Evolutionary conservation across 2,113 vertebrate species (phyloP), one percentile per base, ranked within the genome.

Genomic region (Arvicanthis niloticus): DNA sequence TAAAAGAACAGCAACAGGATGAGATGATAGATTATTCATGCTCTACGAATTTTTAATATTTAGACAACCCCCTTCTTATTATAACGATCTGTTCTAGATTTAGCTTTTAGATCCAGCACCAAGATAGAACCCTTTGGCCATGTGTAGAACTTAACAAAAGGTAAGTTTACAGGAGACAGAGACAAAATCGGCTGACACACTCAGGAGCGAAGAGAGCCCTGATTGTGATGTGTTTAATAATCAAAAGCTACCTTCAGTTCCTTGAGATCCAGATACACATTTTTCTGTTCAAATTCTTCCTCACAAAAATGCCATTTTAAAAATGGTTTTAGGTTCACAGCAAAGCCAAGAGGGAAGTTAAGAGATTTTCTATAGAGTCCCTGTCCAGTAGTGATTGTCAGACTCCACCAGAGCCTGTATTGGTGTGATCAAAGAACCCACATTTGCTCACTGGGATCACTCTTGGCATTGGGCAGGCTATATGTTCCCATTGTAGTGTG

Each of bases 31-130:
- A 10, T 92, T 62, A 75, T 91, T 76, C 42, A 65, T 53, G 70
- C 4, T 60, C 48, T 67, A n/a, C 15, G 31, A 24, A 31, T 62
- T 68, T 68, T 80, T 92, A 62, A 26, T 67, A 51, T 70, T 77
- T 81, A 72, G 31, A 85, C 91, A 97, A 78, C 58, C 75, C n/a
- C 73, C 76, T 87, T 88, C 37, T 88, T 78, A 80, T n/a, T 10
- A 37, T 58, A 45, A 67, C 67, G 45, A 85, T 53, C 60, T 67
- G 7, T n/a, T 86, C 92, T 26, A 40, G 21, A 19, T 62, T 92
- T 91, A 3, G 58, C 78, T 94, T 93, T 80, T 31, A 48, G 15
- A 67, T 45, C 19, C 15, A 45, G 7, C 58, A 60, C 42, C 16
- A 24, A 96, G 40, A 92, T 68, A 77, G 31, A 92, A 75, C 26